Evolutionary conservation across 2,797 vertebrate species (phyloP).

Genomic region (Adrianichthys oophorus): DNA sequence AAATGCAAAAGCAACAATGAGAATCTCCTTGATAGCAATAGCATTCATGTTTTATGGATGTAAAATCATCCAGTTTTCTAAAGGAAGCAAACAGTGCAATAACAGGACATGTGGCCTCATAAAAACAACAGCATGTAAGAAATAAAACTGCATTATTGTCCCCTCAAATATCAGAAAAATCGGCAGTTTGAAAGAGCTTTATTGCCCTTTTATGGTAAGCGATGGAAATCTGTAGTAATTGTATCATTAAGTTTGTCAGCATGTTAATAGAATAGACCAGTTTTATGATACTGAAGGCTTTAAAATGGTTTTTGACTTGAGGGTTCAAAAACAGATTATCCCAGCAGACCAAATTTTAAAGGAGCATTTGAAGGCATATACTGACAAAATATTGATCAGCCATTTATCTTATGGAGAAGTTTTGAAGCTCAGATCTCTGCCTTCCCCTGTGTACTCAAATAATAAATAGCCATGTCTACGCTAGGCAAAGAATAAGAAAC

Average conservation of each 20-base stretch:
- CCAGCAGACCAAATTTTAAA: slow-evolving; percentile 16
- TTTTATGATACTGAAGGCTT: slow-evolving; percentile 20
- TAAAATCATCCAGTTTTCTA: slow-evolving; percentile 6
- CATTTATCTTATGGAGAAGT: slow-evolving; percentile 15
- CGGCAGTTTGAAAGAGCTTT: background rate
- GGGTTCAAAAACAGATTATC: slow-evolving; percentile 18
- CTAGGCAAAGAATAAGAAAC: too few species aligned
- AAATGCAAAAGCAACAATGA: slow-evolving; percentile 27
- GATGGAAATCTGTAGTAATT: slow-evolving; percentile 35
- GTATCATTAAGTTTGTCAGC: slow-evolving; percentile 33
- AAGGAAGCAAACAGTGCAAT: slow-evolving; percentile 6
- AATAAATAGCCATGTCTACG: background rate
- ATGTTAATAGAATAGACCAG: slow-evolving; percentile 15
- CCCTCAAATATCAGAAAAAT: slow-evolving; percentile 27
- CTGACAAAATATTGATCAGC: slow-evolving; percentile 18
- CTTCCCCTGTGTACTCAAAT: too few species aligned
- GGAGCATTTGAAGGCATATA: background rate
- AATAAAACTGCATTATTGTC: slow-evolving; percentile 25
- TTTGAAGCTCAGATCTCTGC: background rate
- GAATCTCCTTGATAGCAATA: slow-evolving; percentile 17
- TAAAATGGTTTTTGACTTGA: slow-evolving; percentile 46
- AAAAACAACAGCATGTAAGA: slow-evolving; percentile 31
- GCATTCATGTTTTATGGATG: slow-evolving; percentile 27
- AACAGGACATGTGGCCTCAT: slow-evolving; percentile 8
- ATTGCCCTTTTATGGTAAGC: slow-evolving; percentile 1